phyloP scores from a whole-genome alignment of 2,113 vertebrate genomes.

The Ellobius talpinus region DNA sequence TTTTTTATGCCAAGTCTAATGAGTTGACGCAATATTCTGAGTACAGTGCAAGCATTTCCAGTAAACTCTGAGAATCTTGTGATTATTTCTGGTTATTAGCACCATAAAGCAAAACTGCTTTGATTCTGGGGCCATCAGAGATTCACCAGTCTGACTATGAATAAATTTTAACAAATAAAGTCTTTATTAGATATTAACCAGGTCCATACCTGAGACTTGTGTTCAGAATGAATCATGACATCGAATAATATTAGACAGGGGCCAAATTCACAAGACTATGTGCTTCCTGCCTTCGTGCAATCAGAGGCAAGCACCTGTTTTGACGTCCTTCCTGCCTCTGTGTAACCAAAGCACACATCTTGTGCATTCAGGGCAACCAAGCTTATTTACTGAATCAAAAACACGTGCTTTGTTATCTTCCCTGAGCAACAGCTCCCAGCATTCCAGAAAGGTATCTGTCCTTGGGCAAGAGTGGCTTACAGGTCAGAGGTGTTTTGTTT shows the following conservation, averaged over 20 bases:
- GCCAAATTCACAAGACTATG: not conserved
- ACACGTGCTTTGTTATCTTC: not conserved
- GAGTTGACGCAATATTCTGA: conserved; percentile 60
- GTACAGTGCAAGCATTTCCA: conserved; percentile 77
- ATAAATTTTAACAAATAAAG: not conserved
- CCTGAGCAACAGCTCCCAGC: not conserved
- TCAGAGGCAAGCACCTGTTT: not conserved
- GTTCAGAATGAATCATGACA: not conserved
- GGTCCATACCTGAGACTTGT: not conserved
- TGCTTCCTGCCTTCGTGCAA: not conserved
- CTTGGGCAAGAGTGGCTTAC: not conserved
- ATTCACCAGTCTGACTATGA: not conserved
- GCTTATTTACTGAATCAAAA: not conserved
- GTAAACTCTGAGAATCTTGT: conserved; percentile 70
- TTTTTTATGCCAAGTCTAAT: conserved; percentile 66
- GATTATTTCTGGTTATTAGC: conserved; percentile 68
- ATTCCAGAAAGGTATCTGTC: not conserved
- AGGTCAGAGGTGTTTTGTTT: not conserved
- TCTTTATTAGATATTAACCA: not conserved
- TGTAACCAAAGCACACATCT: not conserved
- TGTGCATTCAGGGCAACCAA: no score
- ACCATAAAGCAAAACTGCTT: conserved; percentile 76
- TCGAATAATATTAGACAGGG: no score
- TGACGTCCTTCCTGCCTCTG: not conserved
- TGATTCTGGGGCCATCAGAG: not conserved